Evolutionary conservation across 2,797 vertebrate genomes (phyloP), one percentile per base, ranked within the genome.

Genomic region (Podarcis lilfordi): DNA sequence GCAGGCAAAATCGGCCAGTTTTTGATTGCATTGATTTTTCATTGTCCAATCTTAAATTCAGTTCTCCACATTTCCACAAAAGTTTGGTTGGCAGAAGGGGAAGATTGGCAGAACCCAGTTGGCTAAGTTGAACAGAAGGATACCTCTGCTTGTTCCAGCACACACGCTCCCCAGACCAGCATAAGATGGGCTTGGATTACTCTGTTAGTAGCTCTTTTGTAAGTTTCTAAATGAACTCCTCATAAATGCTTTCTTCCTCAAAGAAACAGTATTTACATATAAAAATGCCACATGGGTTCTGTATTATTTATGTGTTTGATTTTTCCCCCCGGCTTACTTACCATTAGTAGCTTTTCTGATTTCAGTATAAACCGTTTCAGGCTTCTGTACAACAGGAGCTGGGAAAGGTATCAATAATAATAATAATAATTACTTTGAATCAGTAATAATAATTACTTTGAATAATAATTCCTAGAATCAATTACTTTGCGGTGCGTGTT

Each of bases 291-390:
- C 11, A 59, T n/a, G 23, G 50, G 29, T 8, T n/a, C 35, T 59
- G 37, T 25, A 32, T 25, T 72, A 15, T 50, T 71, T 78, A 50
- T 78, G 25, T 37, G 17, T 23, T 40, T n/a, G 7, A 40, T n/a
- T 2, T 91, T 91, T 91, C 90, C 87, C 82, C 90, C 91, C 94
- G 91, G 91, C 92, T 95, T 92, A 98, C 98, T 98, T 96, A 99
- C 98, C 98, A 86, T 96, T 95, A 92, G 96, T 92, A 92, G 96
- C 88, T 95, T 98, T 98, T 96, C 98, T 98, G 94, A 99, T 98
- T 96, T 99, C 98, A 93, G 97, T 99, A 98, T 99, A 99, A 92
- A 99, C 98, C 0, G 98, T 99, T 92, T 99, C 98, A 43, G 98
- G 98, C 94, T 97, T 98, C 97, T 97, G 98, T 91, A 91, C 97